These are phyloP conservation scores for Pantherophis vulpinus DNA, from an alignment of 2,797 vertebrate species.

Conservation along the genomic window DNA sequence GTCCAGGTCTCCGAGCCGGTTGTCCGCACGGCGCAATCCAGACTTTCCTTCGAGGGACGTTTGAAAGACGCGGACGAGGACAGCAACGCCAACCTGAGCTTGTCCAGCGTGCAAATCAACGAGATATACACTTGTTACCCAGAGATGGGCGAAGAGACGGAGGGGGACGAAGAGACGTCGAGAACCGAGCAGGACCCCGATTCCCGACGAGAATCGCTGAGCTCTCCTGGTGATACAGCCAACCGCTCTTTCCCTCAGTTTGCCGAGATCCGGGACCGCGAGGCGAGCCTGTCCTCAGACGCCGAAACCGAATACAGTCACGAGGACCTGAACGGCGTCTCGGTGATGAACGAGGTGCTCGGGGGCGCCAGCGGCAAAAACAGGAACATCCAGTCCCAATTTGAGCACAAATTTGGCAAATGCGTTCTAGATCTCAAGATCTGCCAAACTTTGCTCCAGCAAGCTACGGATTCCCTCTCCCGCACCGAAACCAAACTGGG, in stretches of 20 bases:
- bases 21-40: conserved; percentile 6
- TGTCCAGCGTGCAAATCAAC: conserved; percentile 71
- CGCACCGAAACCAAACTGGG: conserved; percentile 36
- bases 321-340: conserved; percentile 52
- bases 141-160: conserved; percentile 21
- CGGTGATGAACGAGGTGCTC: background rate
- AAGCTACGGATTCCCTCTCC: conserved; percentile 32
- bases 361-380: conserved; percentile 18
- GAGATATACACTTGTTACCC: conserved; percentile 64
- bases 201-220: background rate
- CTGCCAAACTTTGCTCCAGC: conserved; percentile 5
- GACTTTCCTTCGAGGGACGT: background rate
- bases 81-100: conserved; percentile 56
- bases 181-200: background rate
- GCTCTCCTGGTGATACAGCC: conserved; percentile 13
- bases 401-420: conserved; percentile 60
- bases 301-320: conserved; percentile 1
- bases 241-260: background rate
- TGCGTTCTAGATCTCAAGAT: conserved; percentile 69
- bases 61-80: background rate
- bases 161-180: conserved; percentile 29
- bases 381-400: conserved; percentile 13
- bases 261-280: conserved; percentile 21
- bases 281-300: conserved; percentile 36
- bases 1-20: background rate